phyloP scores from a whole-genome alignment of 2,888 invertebrate species.

The Nomada ferruginata region DNA sequence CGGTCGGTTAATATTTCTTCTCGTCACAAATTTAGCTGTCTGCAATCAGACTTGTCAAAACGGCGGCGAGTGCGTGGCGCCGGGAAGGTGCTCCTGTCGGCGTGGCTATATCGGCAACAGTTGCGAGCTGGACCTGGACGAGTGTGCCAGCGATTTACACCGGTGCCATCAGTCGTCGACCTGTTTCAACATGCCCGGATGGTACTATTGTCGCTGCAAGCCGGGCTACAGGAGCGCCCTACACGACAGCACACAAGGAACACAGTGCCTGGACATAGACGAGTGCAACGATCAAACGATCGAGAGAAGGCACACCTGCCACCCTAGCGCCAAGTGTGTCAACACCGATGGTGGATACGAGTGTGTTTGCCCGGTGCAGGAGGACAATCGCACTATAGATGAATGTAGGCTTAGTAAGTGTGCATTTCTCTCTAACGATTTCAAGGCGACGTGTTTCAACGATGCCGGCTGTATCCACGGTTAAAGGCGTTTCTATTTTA shows the following conservation, averaged over 20 bases:
- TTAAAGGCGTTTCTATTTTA: background rate
- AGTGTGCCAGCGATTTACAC: slow-evolving; percentile 90
- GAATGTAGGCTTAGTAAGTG: slow-evolving; percentile 88
- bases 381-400: slow-evolving; percentile 54
- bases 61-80: slow-evolving; percentile 92
- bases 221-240: slow-evolving; percentile 89
- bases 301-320: slow-evolving; percentile 89
- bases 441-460: background rate
- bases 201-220: slow-evolving; percentile 94
- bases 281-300: slow-evolving; percentile 90
- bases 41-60: slow-evolving; percentile 93
- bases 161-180: slow-evolving; percentile 91
- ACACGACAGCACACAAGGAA: slow-evolving; percentile 86
- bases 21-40: slow-evolving; percentile 86
- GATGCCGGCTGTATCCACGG: background rate
- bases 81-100: slow-evolving; percentile 92
- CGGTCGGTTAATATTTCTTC: too few relatives aligned
- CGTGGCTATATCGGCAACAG: slow-evolving; percentile 92
- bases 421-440: background rate
- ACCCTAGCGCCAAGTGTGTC: slow-evolving; percentile 90
- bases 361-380: slow-evolving; percentile 88
- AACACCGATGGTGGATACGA: slow-evolving; percentile 92
- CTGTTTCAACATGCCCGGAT: slow-evolving; percentile 95
- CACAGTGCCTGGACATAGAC: slow-evolving; percentile 91
- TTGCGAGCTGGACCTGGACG: slow-evolving; percentile 95